Evolutionary conservation across 92 coral and sea anemone species (phyloP), one percentile per base, ranked within the genome.

Genomic region (Actinostola sp.): DNA sequence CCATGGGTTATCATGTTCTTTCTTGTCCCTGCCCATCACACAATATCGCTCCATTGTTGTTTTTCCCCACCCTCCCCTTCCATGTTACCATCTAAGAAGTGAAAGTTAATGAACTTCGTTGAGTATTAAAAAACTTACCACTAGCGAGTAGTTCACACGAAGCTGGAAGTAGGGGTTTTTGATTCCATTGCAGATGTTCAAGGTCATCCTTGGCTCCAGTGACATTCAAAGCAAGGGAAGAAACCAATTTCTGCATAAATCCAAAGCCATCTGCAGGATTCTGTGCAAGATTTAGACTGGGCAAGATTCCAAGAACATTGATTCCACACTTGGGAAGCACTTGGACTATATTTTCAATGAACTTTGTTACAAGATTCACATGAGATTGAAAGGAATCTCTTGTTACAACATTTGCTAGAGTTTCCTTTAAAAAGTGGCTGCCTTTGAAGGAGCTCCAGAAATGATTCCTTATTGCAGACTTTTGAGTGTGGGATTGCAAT

Each of bases 141-240:
- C 17, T 21, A 2, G 52, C 49, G 8, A 44, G 49, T 23, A 61
- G 41, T 24, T 61, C 79, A 43, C 35, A 0, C 3, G 50, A 15
- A 13, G 54, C 55, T 12, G 90, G 93, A 32, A 89, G 71, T 42
- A 84, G 44, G 4, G 93, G 75, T 15, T 75, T 81, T 26, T 84
- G 72, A 11, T 63, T 71, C 93, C 93, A 89, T 5, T 64, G 52
- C n/a, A 89, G 69, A 14, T 39, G 39, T 21, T 61, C 21, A 19
- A 66, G 23, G n/a, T 87, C 77, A 26, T 81, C 78, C 28, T 35
- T 48, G 24, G 78, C 94, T 11, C 78, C 81, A 44, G 78, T 72
- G 13, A 89, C 82, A 31, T 76, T 71, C 20, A 61, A 31, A 2
- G 87, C 90, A 31, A 85, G 32, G 32, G 66, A 65, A 8, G 65